A percentile compares a stretch with the other conserved stretches of the same genome.
phyloP scores from a whole-genome alignment of 2,797 vertebrate genomes.

The Rallus crepitans region DNA sequence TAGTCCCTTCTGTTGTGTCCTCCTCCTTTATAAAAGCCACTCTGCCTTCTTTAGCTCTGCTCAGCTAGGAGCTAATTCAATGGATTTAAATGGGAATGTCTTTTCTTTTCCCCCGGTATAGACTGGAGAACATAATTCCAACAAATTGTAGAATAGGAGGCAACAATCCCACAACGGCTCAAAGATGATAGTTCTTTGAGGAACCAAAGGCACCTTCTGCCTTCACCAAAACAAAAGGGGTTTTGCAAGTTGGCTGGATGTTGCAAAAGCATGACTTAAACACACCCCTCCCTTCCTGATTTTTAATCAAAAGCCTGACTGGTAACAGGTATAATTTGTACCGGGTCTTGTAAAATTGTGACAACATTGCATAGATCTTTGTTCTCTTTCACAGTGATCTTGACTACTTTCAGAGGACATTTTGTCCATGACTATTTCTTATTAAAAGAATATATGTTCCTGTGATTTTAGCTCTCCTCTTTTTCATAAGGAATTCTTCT shows the following conservation, averaged over 20 bases:
- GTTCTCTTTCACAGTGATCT: not conserved
- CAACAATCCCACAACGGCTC: not conserved
- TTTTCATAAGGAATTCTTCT: not conserved
- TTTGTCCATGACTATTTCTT: not conserved
- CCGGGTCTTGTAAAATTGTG: not conserved
- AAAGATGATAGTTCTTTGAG: not conserved
- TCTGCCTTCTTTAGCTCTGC: not conserved
- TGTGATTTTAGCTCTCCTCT: not conserved
- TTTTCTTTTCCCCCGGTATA: not conserved
- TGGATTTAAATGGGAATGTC: not conserved
- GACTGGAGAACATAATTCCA: not conserved
- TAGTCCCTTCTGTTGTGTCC: not conserved
- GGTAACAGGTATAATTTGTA: not conserved
- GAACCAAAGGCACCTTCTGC: not conserved
- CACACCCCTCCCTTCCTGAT: not conserved
- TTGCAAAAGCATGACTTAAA: not conserved
- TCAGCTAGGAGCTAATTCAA: not conserved
- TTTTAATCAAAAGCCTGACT: not conserved
- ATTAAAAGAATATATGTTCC: not conserved
- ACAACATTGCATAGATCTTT: not conserved
- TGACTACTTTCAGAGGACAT: not conserved
- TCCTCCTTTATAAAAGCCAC: not conserved
- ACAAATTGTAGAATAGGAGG: not conserved
- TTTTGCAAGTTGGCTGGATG: not conserved
- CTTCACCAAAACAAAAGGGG: not conserved